phyloP scores from a whole-genome alignment of 2,888 invertebrate genomes.

The Diploptera punctata region DNA sequence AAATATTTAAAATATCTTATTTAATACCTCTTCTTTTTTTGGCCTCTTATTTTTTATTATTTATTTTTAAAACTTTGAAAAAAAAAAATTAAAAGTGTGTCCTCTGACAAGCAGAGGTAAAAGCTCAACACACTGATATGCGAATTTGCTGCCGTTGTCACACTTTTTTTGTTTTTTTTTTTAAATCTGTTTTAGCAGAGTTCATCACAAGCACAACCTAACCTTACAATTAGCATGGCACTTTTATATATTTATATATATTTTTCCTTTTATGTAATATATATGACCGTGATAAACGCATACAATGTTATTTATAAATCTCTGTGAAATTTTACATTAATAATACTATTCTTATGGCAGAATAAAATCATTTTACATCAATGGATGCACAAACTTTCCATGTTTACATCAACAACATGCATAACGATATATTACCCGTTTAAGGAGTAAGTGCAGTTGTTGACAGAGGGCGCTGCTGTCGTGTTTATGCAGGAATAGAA shows the following conservation, averaged over 20 bases:
- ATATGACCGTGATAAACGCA: conserved; percentile 19
- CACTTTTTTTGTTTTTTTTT: conserved; percentile 14
- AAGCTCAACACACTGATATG: conserved; percentile 53
- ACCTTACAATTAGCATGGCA: conserved; percentile 30
- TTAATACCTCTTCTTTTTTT: conserved; percentile 25
- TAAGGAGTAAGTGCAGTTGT: too few relatives aligned
- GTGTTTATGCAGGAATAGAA: too few relatives aligned
- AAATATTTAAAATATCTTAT: conserved; percentile 19
- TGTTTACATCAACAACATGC: too few relatives aligned
- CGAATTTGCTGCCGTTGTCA: conserved; percentile 47
- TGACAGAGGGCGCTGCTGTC: too few relatives aligned
- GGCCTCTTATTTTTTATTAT: conserved; percentile 13
- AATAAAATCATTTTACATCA: too few relatives aligned
- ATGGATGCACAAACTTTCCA: too few relatives aligned
- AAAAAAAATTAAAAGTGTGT: conserved; percentile 26
- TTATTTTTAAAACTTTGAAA: not conserved
- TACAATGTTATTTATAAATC: too few relatives aligned
- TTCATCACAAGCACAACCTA: conserved; percentile 30
- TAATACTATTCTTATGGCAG: too few relatives aligned
- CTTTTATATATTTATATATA: conserved; percentile 18
- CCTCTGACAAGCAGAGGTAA: conserved; percentile 26
- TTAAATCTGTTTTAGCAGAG: conserved; percentile 26
- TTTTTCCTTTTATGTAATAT: conserved; percentile 18
- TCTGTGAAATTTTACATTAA: too few relatives aligned
- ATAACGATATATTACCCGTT: too few relatives aligned